Evolutionary conservation across 92 coral and sea anemone genomes (phyloP).

Genomic region (Umimayanthus kanabou): DNA sequence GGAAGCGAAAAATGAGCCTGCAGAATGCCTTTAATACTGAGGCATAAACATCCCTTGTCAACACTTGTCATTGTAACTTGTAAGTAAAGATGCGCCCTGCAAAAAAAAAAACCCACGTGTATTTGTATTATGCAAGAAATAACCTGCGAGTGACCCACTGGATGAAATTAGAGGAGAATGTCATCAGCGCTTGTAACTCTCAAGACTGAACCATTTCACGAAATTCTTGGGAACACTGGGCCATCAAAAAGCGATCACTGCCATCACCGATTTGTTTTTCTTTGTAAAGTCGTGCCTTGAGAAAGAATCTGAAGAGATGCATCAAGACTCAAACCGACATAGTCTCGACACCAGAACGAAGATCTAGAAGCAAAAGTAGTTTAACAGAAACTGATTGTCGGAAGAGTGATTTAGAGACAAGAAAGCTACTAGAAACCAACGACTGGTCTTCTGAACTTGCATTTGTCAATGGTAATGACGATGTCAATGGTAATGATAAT

Average conservation of each 20-base stretch:
- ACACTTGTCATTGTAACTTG: background rate
- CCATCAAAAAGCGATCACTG: background rate
- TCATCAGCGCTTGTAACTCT: background rate
- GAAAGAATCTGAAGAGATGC: constrained; percentile 6
- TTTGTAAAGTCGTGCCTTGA: background rate
- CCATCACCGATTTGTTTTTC: background rate
- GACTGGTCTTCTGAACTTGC: background rate
- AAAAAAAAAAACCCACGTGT: background rate
- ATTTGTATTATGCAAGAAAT: background rate
- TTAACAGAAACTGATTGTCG: background rate
- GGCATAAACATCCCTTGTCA: background rate
- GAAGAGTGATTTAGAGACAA: background rate
- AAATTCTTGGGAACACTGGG: background rate
- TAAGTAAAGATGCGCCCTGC: background rate
- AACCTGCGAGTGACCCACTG: background rate
- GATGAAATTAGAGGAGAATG: background rate
- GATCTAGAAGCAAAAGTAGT: background rate
- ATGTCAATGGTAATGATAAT: too few relatives aligned
- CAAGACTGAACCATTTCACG: too few relatives aligned
- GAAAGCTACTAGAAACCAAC: background rate
- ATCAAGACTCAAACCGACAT: constrained; percentile 2
- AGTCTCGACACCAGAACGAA: background rate
- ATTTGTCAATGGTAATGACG: too few relatives aligned
- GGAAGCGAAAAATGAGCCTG: background rate
- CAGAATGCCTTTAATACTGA: background rate